phyloP scores from a whole-genome alignment of 2,888 invertebrate genomes.

The Stictocephala bisonia region DNA sequence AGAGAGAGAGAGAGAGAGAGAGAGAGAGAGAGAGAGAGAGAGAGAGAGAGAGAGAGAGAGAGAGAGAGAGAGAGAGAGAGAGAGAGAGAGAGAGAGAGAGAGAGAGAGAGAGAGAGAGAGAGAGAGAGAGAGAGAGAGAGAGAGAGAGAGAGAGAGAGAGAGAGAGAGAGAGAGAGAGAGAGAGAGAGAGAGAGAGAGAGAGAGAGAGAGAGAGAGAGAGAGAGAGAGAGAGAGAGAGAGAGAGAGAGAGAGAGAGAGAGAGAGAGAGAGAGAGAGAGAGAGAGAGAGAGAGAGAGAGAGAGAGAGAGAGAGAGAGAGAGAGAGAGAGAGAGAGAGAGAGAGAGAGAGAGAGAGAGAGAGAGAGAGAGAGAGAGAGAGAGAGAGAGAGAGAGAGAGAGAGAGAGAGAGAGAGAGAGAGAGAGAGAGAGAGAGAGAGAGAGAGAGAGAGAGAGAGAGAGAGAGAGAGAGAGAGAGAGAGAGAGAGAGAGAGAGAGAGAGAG shows the following conservation, averaged over 20 bases:
- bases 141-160: too few species aligned
- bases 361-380: conserved; percentile 27
- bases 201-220: conserved; percentile 35
- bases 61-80: too few species aligned
- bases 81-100: too few species aligned
- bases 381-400: conserved; percentile 1
- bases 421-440: neutral
- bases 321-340: conserved; percentile 11
- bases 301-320: conserved; percentile 11
- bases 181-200: too few species aligned
- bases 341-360: conserved; percentile 28
- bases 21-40: too few species aligned
- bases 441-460: neutral
- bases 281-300: neutral
- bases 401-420: neutral
- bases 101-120: too few species aligned
- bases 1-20: too few species aligned
- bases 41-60: too few species aligned
- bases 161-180: too few species aligned
- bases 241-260: conserved; percentile 30
- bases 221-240: conserved; percentile 34
- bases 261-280: conserved; percentile 10
- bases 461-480: neutral
- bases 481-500: neutral
- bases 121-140: too few species aligned